Percentiles rank a stretch among this genome's conserved stretches.
These are phyloP conservation scores for Meriones unguiculatus DNA, from an alignment of 2,113 vertebrate genomes.

Conservation along the genomic window DNA sequence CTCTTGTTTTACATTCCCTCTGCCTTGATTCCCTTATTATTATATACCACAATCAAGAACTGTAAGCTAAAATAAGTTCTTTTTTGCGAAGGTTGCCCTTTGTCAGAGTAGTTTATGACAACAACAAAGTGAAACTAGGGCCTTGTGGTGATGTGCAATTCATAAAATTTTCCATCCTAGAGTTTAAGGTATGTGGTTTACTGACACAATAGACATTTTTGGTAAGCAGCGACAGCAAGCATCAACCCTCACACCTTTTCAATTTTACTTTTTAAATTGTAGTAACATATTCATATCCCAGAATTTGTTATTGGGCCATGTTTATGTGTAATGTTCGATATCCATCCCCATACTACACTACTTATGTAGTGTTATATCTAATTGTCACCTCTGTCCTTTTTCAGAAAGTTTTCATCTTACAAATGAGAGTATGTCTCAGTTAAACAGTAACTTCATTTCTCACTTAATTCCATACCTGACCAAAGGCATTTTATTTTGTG, in stretches of 20 bases:
- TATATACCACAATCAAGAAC: not conserved
- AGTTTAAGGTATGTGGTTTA: not conserved
- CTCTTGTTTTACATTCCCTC: not conserved
- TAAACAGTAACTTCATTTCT: not conserved
- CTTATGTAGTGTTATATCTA: not conserved
- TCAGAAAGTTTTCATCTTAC: not conserved
- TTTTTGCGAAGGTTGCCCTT: too few relatives aligned
- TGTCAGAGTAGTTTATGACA: not conserved
- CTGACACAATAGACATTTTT: not conserved
- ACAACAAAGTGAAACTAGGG: not conserved
- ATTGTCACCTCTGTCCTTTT: not conserved
- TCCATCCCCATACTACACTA: not conserved
- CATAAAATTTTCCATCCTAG: not conserved
- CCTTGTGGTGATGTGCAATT: too few relatives aligned
- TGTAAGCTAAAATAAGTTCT: not conserved
- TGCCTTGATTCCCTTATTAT: not conserved
- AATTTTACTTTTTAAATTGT: too few relatives aligned
- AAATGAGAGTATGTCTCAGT: not conserved
- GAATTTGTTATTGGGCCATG: not conserved
- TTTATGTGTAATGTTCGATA: not conserved
- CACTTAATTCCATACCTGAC: not conserved
- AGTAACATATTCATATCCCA: not conserved
- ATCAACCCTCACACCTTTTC: not conserved
- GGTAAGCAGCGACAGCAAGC: not conserved
- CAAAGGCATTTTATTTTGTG: not conserved